Conservation (phyloP, 2,113 vertebrate species). For the Chionomys nivalis region DNA sequence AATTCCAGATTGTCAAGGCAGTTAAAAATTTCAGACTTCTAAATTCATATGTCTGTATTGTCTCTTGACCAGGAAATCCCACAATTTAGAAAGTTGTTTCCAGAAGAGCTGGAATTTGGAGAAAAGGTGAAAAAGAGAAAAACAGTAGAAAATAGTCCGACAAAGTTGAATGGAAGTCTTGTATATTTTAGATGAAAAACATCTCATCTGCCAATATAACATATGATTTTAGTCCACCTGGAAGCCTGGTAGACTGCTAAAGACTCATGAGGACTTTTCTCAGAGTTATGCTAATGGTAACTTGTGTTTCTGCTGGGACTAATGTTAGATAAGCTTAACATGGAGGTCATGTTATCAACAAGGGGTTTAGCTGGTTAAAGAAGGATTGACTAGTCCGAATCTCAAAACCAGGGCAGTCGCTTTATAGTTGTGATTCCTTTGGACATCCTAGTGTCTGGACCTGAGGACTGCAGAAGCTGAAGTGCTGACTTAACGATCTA, state of each 20-base stretch:
- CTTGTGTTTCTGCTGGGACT: background rate
- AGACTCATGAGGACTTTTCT: background rate
- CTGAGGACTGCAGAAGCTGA: background rate
- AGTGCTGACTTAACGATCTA: background rate
- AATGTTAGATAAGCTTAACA: background rate
- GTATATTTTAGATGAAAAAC: background rate
- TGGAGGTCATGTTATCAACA: background rate
- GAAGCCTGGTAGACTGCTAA: background rate
- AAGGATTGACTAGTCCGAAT: background rate
- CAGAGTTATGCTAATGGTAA: background rate
- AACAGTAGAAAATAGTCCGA: background rate
- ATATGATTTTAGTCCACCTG: background rate
- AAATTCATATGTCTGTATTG: background rate
- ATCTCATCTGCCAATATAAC: no score
- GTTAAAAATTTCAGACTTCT: background rate
- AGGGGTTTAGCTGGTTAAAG: background rate
- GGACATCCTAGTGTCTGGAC: background rate
- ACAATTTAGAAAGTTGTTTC: constrained; percentile 25
- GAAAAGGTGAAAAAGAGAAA: background rate
- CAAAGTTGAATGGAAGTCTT: background rate
- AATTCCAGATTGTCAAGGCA: background rate
- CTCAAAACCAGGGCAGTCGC: background rate
- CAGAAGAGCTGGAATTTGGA: background rate
- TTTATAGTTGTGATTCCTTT: background rate
- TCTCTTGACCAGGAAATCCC: background rate